Evolutionary conservation across 2,113 vertebrate genomes (phyloP).

Genomic region (Vireo altiloquus): DNA sequence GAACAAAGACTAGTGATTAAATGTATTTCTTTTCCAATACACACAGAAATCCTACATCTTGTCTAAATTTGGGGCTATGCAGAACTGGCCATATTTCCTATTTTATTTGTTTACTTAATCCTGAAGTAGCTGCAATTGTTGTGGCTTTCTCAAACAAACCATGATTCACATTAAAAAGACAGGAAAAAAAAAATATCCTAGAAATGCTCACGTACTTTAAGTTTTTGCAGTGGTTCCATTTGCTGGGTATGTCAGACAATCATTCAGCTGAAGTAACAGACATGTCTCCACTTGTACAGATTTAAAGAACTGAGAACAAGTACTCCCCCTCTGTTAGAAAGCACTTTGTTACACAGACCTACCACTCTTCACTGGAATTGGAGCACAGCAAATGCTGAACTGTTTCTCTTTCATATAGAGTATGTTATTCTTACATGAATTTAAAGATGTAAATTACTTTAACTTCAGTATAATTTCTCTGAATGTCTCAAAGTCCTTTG

Average conservation of each 20-base stretch:
- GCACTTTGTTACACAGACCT: neutral
- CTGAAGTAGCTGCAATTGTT: neutral
- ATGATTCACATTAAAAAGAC: neutral
- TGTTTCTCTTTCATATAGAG: neutral
- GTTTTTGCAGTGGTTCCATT: neutral
- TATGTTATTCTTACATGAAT: neutral
- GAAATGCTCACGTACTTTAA: neutral
- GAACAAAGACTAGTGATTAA: neutral
- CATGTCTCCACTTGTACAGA: slow-evolving; percentile 5
- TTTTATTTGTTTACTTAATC: neutral
- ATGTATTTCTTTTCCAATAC: neutral
- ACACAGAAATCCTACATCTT: neutral
- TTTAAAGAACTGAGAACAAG: neutral
- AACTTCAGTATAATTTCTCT: neutral
- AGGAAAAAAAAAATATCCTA: neutral
- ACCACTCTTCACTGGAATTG: neutral
- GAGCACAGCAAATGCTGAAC: neutral
- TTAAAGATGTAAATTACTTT: neutral
- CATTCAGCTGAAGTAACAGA: neutral
- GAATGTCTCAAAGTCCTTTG: neutral
- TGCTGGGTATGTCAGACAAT: neutral
- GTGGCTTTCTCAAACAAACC: neutral
- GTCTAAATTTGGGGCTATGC: neutral
- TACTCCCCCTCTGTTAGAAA: neutral
- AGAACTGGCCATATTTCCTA: neutral